Conservation (phyloP, 1,140 invertebrate genomes). For the Drosophila kikkawai region DNA sequence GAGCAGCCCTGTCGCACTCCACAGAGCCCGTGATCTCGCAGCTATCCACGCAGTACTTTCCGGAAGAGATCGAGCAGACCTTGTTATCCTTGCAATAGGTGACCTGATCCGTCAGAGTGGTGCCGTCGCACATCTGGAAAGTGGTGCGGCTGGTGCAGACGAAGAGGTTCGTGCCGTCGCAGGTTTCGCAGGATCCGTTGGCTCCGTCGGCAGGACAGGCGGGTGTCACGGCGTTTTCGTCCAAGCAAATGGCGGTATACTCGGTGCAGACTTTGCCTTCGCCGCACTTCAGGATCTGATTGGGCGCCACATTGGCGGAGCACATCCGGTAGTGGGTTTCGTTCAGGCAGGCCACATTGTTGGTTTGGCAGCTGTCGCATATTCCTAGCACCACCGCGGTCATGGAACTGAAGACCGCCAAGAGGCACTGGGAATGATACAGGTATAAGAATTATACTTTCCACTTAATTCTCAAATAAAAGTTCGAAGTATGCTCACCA, state of each 20-base stretch:
- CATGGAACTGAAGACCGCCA: conserved; percentile 18
- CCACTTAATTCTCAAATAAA: not conserved
- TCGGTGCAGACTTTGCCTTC: conserved; percentile 53
- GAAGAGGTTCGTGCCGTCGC: conserved; percentile 47
- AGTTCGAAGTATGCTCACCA: conserved; percentile 38
- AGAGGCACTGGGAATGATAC: conserved; percentile 30
- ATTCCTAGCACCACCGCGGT: not conserved
- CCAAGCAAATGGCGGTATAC: conserved; percentile 13
- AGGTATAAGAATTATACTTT: not conserved
- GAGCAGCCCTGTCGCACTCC: conserved; percentile 41
- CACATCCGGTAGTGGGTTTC: conserved; percentile 56
- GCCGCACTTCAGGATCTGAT: conserved; percentile 13
- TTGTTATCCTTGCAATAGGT: conserved; percentile 47
- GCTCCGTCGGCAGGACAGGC: not conserved
- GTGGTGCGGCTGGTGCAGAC: conserved; percentile 75
- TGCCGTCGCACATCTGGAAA: conserved; percentile 60
- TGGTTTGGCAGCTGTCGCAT: conserved; percentile 50
- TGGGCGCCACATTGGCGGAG: conserved; percentile 8
- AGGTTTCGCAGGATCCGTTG: conserved; percentile 39
- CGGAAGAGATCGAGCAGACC: conserved; percentile 52
- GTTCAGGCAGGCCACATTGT: conserved; percentile 51
- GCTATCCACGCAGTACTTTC: conserved; percentile 60
- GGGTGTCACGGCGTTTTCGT: not conserved
- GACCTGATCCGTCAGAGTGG: not conserved
- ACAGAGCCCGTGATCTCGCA: conserved; percentile 29